Conservation (phyloP, 2,113 vertebrate species). For the Labeo catla region DNA sequence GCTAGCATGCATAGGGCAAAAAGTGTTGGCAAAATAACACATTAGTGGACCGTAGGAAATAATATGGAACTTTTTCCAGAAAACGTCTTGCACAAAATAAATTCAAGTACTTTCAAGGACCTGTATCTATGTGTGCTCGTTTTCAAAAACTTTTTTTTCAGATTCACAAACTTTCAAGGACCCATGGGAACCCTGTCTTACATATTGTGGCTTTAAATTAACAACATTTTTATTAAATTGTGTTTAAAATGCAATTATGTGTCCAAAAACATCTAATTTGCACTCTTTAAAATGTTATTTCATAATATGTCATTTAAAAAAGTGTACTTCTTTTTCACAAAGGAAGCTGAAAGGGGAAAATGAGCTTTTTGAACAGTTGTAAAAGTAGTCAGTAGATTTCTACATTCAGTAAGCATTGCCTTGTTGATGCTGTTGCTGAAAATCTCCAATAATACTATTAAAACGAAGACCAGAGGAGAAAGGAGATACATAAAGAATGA, state of each 20-base stretch:
- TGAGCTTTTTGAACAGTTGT: background rate
- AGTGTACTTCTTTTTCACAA: background rate
- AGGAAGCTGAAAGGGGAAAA: background rate
- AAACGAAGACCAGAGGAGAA: slow-evolving; percentile 39
- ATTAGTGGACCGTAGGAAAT: too few relatives aligned
- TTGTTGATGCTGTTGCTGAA: background rate
- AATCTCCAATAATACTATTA: background rate
- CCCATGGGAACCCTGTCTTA: too few relatives aligned
- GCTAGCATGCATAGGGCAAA: too few relatives aligned
- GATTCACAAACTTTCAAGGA: too few relatives aligned
- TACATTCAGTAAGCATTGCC: background rate
- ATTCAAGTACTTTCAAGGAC: too few relatives aligned
- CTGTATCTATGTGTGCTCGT: too few relatives aligned
- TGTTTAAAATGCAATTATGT: background rate
- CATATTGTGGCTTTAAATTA: too few relatives aligned
- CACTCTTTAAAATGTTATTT: background rate
- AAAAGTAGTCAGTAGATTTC: background rate
- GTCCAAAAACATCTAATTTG: background rate
- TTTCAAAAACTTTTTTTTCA: too few relatives aligned
- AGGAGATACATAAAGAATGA: slow-evolving; percentile 63
- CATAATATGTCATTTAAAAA: background rate
- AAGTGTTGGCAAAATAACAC: too few relatives aligned
- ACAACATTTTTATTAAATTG: background rate
- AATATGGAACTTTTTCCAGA: too few relatives aligned
- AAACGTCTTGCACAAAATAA: too few relatives aligned